A percentile compares a stretch with the other conserved stretches of the same genome.
Evolutionary conservation across 2,113 vertebrate species (phyloP).

Genomic region (Pomatorhinus ruficollis): DNA sequence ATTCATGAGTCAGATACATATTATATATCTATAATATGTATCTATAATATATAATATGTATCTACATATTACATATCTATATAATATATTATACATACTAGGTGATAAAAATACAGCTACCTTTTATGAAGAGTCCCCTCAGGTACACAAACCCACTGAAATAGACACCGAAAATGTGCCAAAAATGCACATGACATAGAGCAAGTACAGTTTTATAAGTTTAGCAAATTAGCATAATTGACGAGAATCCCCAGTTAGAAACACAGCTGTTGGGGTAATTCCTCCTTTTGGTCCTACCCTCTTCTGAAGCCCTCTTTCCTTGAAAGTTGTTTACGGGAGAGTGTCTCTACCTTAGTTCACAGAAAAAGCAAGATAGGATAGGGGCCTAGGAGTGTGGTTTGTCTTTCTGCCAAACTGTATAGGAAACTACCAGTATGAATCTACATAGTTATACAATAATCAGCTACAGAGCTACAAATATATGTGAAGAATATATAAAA

Average conservation of each 20-base stretch:
- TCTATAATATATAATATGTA: too few relatives aligned
- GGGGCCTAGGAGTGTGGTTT: too few relatives aligned
- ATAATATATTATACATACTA: background rate
- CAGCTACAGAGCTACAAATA: background rate
- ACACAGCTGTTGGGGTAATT: background rate
- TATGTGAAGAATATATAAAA: background rate
- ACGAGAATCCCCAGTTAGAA: background rate
- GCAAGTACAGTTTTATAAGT: background rate
- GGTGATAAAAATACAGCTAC: background rate
- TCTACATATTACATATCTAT: too few relatives aligned
- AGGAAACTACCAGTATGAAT: background rate
- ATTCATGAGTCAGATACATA: background rate
- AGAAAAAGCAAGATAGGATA: background rate
- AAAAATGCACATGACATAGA: background rate
- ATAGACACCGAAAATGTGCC: fast-evolving
- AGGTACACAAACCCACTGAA: background rate
- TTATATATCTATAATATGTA: too few relatives aligned
- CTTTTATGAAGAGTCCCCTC: background rate
- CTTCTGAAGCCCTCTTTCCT: background rate
- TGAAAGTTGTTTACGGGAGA: background rate
- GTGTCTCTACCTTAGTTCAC: background rate
- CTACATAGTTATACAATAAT: too few relatives aligned
- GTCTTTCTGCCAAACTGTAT: background rate
- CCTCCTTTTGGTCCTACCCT: background rate
- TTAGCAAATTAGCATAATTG: background rate